phyloP scores from a whole-genome alignment of 1,140 invertebrate genomes.

The Pseudoatta argentina region DNA sequence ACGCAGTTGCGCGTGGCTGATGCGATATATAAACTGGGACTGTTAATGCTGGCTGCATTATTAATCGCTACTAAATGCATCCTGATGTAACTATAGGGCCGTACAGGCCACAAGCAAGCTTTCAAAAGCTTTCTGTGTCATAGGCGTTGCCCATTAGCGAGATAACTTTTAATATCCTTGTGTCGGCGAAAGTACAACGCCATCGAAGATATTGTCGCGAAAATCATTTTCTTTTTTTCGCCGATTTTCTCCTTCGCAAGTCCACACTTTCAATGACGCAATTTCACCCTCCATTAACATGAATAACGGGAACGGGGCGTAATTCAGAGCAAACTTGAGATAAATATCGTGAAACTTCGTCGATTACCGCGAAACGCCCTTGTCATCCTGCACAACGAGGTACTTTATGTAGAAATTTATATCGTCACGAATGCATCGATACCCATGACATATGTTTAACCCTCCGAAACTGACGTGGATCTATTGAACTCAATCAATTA shows the following conservation, averaged over 20 bases:
- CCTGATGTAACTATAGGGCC: constrained; percentile 45
- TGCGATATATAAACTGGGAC: constrained; percentile 51
- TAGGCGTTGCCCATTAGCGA: constrained; percentile 48
- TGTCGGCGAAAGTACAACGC: constrained; percentile 20
- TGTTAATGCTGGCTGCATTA: constrained; percentile 59
- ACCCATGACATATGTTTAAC: constrained; percentile 9
- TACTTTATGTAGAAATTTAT: constrained; percentile 13
- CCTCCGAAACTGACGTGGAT: no score
- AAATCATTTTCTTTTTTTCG: background rate
- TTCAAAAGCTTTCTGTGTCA: constrained; percentile 50
- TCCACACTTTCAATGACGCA: background rate
- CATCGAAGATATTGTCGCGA: background rate
- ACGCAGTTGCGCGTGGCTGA: constrained; percentile 12
- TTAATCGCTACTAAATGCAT: constrained; percentile 61
- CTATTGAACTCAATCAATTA: no score
- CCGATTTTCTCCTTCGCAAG: background rate
- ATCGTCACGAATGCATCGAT: background rate
- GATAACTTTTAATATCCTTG: constrained; percentile 60
- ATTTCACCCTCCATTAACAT: constrained; percentile 36
- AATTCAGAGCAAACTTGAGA: constrained; percentile 26
- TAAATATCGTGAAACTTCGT: constrained; percentile 48
- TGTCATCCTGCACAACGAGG: background rate
- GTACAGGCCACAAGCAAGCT: constrained; percentile 21
- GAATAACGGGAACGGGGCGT: constrained; percentile 7
- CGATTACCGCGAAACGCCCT: constrained; percentile 20